Evolutionary conservation across 2,888 invertebrate species (phyloP), one percentile per base, ranked within the genome.

Genomic region (Halocaridina rubra): DNA sequence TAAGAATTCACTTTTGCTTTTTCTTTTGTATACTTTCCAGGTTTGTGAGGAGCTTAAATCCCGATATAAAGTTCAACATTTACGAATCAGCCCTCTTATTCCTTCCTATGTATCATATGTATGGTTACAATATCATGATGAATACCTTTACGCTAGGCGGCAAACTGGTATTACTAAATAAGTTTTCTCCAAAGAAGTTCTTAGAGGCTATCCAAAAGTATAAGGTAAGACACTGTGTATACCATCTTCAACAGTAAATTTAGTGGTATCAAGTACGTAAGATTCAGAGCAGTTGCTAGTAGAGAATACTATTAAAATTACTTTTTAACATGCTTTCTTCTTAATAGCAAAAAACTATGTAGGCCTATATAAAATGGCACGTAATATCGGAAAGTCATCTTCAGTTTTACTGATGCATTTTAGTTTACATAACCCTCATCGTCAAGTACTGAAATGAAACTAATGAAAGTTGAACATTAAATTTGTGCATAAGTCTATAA

Each of bases 31-130:
- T n/a, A n/a, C 16, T 0, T 24, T 24, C 3, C 64, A 78, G 77
- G 27, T 64, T 64, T 27, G 4, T 78, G 1, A 13, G 64, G 2
- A 64, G 24, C n/a, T 8, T n/a, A 24, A 4, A 29, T 5, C 13
- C 13, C 1, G n/a, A n/a, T 4, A 39, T 33, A 1, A 29, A 13
- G 19, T 29, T 57, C 27, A 53, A 53, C 8, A 33, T 29, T 8
- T 39, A 89, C 0, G 90, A 90, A 74, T 88, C 71, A 4, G 84
- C 89, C 30, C 93, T 95, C 0, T 93, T 93, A 30, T 92, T 96
- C n/a, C 90, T 96, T 77, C 96, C 97, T 0, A 94, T 96, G 91
- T 96, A 94, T 91, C 97, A 97, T 90, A 95, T 95, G 77, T 96
- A 95, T 89, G 96, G 96, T 0, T 91, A 95, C 53, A 93, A 93